Base-by-base conservation (phyloP, 1,140 invertebrate species). In the Gonioctena quinquepunctata region DNA sequence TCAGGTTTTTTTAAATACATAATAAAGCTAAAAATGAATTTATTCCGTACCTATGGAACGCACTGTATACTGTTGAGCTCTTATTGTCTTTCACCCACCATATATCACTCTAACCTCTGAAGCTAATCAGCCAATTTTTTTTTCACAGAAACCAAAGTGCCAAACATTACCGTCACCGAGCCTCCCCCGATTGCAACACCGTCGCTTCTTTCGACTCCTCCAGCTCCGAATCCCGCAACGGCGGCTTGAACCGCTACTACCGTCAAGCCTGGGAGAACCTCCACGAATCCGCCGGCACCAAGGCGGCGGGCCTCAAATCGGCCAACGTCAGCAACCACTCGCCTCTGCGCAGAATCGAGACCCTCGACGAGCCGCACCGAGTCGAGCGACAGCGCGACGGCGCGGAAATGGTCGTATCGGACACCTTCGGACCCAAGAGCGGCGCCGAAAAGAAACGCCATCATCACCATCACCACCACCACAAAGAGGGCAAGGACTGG, bases 191-290 rank as follows among this genome's bases (percentile, higher is more conserved):
- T 83, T 94, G 93, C 84, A 94, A 94, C 80, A 95, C 93, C 8
- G 93, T 94, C 27, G 93, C 93, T 21, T 94, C 93, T 26, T 92
- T 94, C 76, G 93, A 94, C 78, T 94, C 93, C 59, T 92, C 92
- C 67, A 92, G 92, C 57, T 94, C 93, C 0, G 93, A 94, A 75
- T 93, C 93, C 13, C 87, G 93, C 49, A 89, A 89, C 75, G 89
- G 94, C 28, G 89, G 94, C 28, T 85, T 96, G 61, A 96, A 95
- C 82, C 89, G 93, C 75, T 90, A 86, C 77, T 96, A 96, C 84
- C 88, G 93, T 16, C 91, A 94, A 81, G 94, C 94, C 3, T 96
- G 95, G 95, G 94, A 96, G 78, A 95, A 96, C 81, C 86, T 96
- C 3, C 93, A 95, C 79, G 92, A 95, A 83, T 91, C 92, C 13